Percentiles rank a stretch among this genome's conserved stretches.
phyloP scores from a whole-genome alignment of 2,888 invertebrate genomes.

The Lepeophtheirus nordmannii region DNA sequence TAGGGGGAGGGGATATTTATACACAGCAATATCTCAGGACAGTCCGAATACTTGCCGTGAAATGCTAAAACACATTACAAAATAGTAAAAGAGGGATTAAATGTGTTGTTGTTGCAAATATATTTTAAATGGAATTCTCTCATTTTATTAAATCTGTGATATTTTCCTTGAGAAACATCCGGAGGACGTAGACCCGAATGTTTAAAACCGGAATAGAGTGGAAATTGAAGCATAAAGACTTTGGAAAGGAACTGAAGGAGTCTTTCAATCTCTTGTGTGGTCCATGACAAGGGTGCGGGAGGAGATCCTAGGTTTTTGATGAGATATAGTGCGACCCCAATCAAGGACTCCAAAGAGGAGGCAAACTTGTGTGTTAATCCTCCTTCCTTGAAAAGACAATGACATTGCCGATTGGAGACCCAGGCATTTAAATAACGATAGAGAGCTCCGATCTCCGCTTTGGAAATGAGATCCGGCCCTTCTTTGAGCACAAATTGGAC shows the following conservation, averaged over 20 bases:
- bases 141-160: neutral
- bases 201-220: slow-evolving; percentile 53
- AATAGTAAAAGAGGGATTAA: too few species aligned
- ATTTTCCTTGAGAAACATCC: slow-evolving; percentile 7
- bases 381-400: neutral
- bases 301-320: neutral
- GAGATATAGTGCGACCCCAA: neutral
- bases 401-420: neutral
- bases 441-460: neutral
- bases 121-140: too few species aligned
- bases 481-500: neutral
- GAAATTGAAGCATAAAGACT: slow-evolving; percentile 73
- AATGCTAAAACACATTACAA: too few species aligned
- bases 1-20: too few species aligned
- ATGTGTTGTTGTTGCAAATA: too few species aligned
- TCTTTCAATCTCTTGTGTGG: slow-evolving; percentile 68
- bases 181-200: slow-evolving; percentile 33
- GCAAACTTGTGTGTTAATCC: slow-evolving; percentile 1
- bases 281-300: slow-evolving; percentile 40
- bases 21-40: too few species aligned
- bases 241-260: slow-evolving; percentile 73
- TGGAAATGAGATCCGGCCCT: slow-evolving; percentile 3
- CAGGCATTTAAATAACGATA: neutral
- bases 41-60: too few species aligned
- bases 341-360: neutral